These are phyloP conservation scores for Pterois miles DNA, from an alignment of 2,797 vertebrate species.

Conservation along the genomic window DNA sequence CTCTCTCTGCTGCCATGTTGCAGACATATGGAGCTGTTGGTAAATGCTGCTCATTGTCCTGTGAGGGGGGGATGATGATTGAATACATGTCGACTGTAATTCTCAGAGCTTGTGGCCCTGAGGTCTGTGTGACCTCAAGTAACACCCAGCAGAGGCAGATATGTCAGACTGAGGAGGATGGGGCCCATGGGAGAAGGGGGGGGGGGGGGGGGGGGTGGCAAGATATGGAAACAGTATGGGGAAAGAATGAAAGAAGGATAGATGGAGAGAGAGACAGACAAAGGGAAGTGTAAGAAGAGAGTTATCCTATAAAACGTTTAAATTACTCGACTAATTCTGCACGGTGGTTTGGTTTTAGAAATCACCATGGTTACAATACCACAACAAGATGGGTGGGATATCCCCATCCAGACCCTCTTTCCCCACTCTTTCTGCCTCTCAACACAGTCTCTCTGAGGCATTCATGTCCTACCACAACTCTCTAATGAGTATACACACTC, in stretches of 20 bases:
- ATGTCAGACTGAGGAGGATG: constrained; percentile 42
- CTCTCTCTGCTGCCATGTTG: constrained; percentile 59
- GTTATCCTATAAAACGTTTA: constrained; percentile 49
- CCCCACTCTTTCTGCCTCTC: constrained; percentile 13
- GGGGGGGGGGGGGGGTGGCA: neutral
- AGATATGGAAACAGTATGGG: constrained; percentile 17
- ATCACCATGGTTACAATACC: constrained; percentile 70
- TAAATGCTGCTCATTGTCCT: constrained; percentile 70
- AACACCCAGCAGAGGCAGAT: constrained; percentile 51
- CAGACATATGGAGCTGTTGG: constrained; percentile 68
- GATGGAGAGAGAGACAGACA: neutral
- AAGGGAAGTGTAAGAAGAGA: constrained; percentile 13
- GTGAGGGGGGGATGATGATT: constrained; percentile 61
- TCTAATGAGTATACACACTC: constrained; percentile 49
- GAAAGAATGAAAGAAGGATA: neutral
- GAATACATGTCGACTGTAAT: constrained; percentile 68
- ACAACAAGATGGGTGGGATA: constrained; percentile 74
- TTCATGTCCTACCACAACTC: constrained; percentile 36
- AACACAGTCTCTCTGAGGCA: constrained; percentile 1
- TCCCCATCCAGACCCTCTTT: constrained; percentile 44
- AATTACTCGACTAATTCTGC: constrained; percentile 52
- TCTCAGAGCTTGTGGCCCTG: constrained; percentile 64
- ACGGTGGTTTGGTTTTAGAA: constrained; percentile 56
- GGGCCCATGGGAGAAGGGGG: constrained; percentile 7
- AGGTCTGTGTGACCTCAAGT: constrained; percentile 73